Evolutionary conservation across 2,888 invertebrate species (phyloP), one percentile per base, ranked within the genome.

Genomic region (Troglohyphantes excavatus): DNA sequence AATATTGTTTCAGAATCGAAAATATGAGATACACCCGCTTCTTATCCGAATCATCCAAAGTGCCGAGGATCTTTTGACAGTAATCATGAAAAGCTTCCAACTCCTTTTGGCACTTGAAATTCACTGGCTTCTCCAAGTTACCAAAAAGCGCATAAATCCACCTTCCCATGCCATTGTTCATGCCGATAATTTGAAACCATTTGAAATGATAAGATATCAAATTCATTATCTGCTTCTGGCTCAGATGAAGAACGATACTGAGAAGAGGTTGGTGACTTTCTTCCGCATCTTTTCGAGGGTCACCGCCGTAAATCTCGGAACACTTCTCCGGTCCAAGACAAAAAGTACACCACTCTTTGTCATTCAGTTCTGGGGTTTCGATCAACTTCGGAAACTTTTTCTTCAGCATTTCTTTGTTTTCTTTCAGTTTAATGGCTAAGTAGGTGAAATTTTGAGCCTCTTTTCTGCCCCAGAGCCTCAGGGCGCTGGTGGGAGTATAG

Each of bases 91-190:
- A 68, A 19, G 2, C 19, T 68, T 81, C 68, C 29, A 81, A 26
- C 33, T 72, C 7, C 7, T 61, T 26, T 61, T 61, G 23, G 39
- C 0, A 26, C n/a, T 2, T 11, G 6, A 7, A 23, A 39, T 3
- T 7, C 19, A 46, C 9, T 5, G 84, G 75, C 1, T 68, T 53
- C 11, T 67, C 13, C 19, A 84, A n/a, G 46, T 65, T 75, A 9
- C 65, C 75, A 23, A 75, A 19, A 7, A 84, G 53, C 9, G 72
- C 75, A 75, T 72, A 84, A 1, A 75, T 17, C 84, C 84, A 84
- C n/a, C 13, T 39, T 2, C 53, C 21, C 19, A 67, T 33, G 21
- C 7, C n/a, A 17, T 67, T 46, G 19, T 65, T 29, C 46, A 84
- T 67, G 5, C 67, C 67, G 3, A 75, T 11, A 5, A 6, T 17